Evolutionary conservation across 1,140 invertebrate species (phyloP).

Genomic region (Macrocentrus cingulum): DNA sequence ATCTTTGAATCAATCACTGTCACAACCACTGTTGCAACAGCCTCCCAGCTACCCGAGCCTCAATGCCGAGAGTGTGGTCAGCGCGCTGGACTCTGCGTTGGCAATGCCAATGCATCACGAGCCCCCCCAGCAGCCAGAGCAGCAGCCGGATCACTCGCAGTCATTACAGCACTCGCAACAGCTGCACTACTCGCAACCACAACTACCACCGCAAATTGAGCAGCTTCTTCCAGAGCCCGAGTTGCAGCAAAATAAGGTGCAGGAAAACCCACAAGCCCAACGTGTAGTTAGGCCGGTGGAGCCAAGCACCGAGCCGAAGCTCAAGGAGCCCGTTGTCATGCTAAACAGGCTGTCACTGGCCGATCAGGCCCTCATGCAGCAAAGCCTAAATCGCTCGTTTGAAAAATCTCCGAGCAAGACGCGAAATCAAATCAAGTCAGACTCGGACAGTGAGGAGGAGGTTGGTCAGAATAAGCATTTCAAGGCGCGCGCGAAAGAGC

Average conservation of each 20-base stretch:
- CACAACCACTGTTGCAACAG: too few relatives aligned
- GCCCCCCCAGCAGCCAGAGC: background rate
- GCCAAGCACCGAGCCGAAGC: too few relatives aligned
- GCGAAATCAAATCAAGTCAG: constrained; percentile 61
- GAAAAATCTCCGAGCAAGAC: constrained; percentile 64
- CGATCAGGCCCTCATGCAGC: constrained; percentile 66
- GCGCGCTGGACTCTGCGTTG: constrained; percentile 23
- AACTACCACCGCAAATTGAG: background rate
- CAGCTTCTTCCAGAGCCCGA: constrained; percentile 14
- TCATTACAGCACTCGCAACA: constrained; percentile 6
- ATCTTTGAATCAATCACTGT: too few relatives aligned
- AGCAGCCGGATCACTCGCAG: background rate
- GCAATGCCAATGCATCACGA: constrained; percentile 16
- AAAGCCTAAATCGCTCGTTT: constrained; percentile 64
- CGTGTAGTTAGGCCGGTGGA: too few relatives aligned
- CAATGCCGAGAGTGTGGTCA: constrained; percentile 37
- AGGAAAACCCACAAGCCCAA: too few relatives aligned
- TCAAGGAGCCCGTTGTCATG: constrained; percentile 61
- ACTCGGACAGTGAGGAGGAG: constrained; percentile 61
- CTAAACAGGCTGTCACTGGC: constrained; percentile 64
- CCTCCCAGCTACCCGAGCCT: constrained; percentile 16
- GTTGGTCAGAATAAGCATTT: constrained; percentile 59
- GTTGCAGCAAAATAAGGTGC: background rate
- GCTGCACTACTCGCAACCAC: constrained; percentile 21
- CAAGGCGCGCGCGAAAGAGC: constrained; percentile 52